A percentile compares a stretch with the other conserved stretches of the same genome.
Evolutionary conservation across 2,113 vertebrate genomes (phyloP).

Genomic region (Phylloscopus whistleri): DNA sequence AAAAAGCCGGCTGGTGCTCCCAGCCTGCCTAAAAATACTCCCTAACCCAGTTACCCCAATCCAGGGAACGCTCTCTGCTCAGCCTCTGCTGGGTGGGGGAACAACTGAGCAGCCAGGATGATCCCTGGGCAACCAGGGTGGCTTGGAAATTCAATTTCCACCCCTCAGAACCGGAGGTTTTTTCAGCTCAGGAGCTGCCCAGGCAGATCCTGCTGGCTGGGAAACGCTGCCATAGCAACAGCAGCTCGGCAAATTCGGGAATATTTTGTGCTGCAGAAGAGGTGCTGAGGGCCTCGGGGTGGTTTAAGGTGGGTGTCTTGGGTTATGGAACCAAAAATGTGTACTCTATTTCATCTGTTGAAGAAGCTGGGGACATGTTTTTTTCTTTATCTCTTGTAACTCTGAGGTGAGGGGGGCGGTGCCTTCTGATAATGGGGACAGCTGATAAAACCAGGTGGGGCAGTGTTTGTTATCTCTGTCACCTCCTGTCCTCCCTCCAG

Average conservation of each 20-base stretch:
- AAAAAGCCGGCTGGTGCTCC: neutral
- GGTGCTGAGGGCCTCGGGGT: neutral
- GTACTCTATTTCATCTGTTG: too few species aligned
- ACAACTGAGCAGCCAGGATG: neutral
- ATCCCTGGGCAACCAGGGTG: neutral
- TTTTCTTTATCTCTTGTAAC: too few species aligned
- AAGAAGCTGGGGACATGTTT: too few species aligned
- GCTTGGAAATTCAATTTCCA: neutral
- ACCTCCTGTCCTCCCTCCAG: too few species aligned
- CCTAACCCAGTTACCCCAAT: slow-evolving; percentile 30
- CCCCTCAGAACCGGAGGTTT: neutral
- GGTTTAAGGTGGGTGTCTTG: rapidly evolving
- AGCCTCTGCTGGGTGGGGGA: neutral
- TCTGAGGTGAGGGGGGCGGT: too few species aligned
- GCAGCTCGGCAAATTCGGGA: rapidly evolving
- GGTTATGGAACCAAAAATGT: neutral
- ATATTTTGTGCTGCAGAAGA: neutral
- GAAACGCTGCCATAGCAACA: neutral
- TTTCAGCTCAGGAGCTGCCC: neutral
- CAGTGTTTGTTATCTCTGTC: too few species aligned
- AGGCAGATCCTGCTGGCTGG: rapidly evolving
- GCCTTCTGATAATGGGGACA: too few species aligned
- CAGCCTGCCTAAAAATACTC: slow-evolving; percentile 24
- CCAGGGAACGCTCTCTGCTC: neutral
- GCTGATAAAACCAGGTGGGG: too few species aligned